Evolutionary conservation across 2,888 invertebrate species (phyloP).

Genomic region (Scelioninae gen. 1): DNA sequence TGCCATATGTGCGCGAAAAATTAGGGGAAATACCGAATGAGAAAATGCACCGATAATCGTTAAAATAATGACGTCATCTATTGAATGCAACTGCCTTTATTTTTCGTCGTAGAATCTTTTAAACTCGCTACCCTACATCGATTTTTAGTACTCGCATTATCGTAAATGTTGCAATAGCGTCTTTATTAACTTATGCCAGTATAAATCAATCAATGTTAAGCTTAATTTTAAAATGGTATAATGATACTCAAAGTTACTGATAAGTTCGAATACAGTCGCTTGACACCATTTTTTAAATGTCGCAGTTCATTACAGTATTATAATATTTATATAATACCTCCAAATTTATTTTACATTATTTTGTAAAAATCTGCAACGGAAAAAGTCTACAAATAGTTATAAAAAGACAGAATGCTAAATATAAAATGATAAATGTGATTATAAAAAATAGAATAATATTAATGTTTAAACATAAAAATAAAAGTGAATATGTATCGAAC

Average conservation of each 20-base stretch:
- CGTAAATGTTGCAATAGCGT: slow-evolving; percentile 44
- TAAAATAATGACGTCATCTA: slow-evolving; percentile 66
- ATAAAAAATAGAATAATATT: no score
- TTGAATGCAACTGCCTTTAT: slow-evolving; percentile 42
- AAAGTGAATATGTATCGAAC: no score
- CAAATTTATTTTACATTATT: no score
- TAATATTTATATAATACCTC: no score
- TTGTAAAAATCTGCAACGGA: no score
- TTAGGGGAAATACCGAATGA: slow-evolving; percentile 60
- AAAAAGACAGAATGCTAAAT: no score
- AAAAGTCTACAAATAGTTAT: no score
- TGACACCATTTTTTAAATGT: neutral
- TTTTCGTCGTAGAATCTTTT: slow-evolving; percentile 58
- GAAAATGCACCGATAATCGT: slow-evolving; percentile 63
- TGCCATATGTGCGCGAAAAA: slow-evolving; percentile 60
- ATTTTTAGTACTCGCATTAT: slow-evolving; percentile 53
- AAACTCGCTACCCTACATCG: slow-evolving; percentile 55
- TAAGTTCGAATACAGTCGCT: neutral
- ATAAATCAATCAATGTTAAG: slow-evolving; percentile 39
- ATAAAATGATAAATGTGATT: no score
- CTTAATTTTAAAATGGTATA: slow-evolving; percentile 23
- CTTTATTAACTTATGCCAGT: slow-evolving; percentile 49
- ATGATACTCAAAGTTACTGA: neutral
- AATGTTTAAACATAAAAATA: no score
- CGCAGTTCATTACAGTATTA: no score